Evolutionary conservation across 2,113 vertebrate species (phyloP).

Genomic region (Actenoides hombroni): DNA sequence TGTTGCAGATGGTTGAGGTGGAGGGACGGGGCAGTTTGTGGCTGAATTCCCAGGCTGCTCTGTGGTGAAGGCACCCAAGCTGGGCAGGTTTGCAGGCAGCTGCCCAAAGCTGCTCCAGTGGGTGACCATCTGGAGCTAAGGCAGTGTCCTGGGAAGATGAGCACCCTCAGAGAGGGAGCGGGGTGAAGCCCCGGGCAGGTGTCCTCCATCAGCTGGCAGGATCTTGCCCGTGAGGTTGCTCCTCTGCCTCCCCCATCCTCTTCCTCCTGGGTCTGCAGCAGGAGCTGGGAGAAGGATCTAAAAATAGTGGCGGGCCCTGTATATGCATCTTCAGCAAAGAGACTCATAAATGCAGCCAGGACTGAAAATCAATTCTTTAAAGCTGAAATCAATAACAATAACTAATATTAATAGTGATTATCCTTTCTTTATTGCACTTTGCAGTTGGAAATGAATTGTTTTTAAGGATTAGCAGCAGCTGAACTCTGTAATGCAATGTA

Average conservation of each 20-base stretch:
- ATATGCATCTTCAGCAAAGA: conserved; percentile 69
- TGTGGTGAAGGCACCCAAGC: not conserved
- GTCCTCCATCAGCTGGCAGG: not conserved
- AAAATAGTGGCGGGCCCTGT: not conserved
- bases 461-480: conserved; percentile 21
- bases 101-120: not conserved
- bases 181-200: not conserved
- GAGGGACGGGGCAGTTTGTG: not conserved
- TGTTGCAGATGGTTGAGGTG: not conserved
- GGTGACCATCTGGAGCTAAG: not conserved
- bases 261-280: not conserved
- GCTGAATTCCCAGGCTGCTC: not conserved
- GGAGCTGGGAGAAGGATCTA: conserved; percentile 9
- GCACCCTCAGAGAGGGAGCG: not conserved
- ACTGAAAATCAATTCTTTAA: conserved; percentile 77
- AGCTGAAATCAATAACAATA: conserved; percentile 80
- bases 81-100: not conserved
- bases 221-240: not conserved
- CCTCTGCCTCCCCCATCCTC: not conserved
- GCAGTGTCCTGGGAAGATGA: not conserved
- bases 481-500: conserved; percentile 36
- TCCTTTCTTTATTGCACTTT: conserved; percentile 57
- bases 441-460: conserved; percentile 61
- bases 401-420: conserved; percentile 79
- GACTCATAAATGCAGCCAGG: conserved; percentile 68